Evolutionary conservation across 1,140 invertebrate species (phyloP), one percentile per base, ranked within the genome.

Genomic region (Chrysomallon squamiferum): DNA sequence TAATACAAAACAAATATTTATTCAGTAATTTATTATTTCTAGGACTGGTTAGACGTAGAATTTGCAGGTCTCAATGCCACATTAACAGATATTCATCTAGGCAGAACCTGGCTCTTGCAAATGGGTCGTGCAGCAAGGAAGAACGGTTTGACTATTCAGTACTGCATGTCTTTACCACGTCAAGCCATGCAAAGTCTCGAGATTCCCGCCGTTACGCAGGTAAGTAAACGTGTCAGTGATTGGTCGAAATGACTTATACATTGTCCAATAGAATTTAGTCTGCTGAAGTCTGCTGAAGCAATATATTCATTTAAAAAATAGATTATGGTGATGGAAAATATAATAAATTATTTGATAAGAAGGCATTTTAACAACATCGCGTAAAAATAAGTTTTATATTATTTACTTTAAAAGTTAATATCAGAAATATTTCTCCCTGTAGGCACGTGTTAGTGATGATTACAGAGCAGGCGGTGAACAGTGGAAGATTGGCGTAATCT

Each of bases 401-500:
- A n/a, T n/a, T n/a, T n/a, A n/a, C n/a, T n/a, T n/a, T n/a, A n/a
- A n/a, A n/a, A n/a, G n/a, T n/a, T n/a, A n/a, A n/a, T n/a, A n/a
- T n/a, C n/a, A n/a, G n/a, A n/a, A n/a, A n/a, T n/a, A 22, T 54
- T 27, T 29, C 13, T 27, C 20, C 32, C 45, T 45, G 13, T 49
- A 82, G 80, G 75, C 71, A 5, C 62, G 80, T 6, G 78, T 72
- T 0, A 80, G 75, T 62, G 57, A 66, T 3, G 78, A 80, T 50
- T 82, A 82, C 62, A 60, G 67, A 43, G 66, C 70, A 5, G 73
- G 65, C 2, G 60, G 60, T 11, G 68, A 74, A 9, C 77, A 84
- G 56, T 84, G 80, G 80, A 71, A 72, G 20, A 81, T 84, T 32
- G 82, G 82, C 0, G 69, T 82, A 11, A 74, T 78, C 11, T 79